phyloP scores from a whole-genome alignment of 2,888 invertebrate species.

The Ephialtes manifestator region DNA sequence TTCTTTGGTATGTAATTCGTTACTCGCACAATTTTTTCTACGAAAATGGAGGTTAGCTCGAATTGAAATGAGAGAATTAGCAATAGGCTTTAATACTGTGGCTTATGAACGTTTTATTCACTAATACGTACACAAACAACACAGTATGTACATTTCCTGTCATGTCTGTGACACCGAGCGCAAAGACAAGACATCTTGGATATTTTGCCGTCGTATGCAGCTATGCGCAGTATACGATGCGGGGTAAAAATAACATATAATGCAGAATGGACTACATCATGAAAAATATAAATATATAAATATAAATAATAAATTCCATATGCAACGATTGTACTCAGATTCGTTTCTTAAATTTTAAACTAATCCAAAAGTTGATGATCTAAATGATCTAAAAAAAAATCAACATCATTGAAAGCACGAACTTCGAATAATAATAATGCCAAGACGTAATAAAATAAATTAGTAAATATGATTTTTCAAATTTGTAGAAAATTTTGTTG shows the following conservation, averaged over 20 bases:
- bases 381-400: too few relatives aligned
- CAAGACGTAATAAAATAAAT: too few relatives aligned
- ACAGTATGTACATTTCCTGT: not conserved
- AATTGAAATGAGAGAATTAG: slow-evolving; percentile 57
- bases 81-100: slow-evolving; percentile 27
- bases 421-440: too few relatives aligned
- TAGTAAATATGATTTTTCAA: too few relatives aligned
- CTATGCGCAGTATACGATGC: not conserved
- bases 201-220: slow-evolving; percentile 45
- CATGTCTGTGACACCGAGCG: not conserved
- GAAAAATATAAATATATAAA: too few relatives aligned
- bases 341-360: too few relatives aligned
- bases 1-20: slow-evolving; percentile 37
- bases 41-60: slow-evolving; percentile 44
- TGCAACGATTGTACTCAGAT: too few relatives aligned
- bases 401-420: too few relatives aligned
- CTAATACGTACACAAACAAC: slow-evolving; percentile 21
- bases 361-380: too few relatives aligned
- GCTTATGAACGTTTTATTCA: slow-evolving; percentile 2
- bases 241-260: not conserved
- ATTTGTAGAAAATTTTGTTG: too few relatives aligned
- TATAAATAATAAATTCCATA: too few relatives aligned
- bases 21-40: slow-evolving; percentile 24
- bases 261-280: not conserved
- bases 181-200: slow-evolving; percentile 3